Percentiles rank a stretch among this genome's conserved stretches.
phyloP scores from a whole-genome alignment of 2,797 vertebrate genomes.

The Enteromius anoplus region DNA sequence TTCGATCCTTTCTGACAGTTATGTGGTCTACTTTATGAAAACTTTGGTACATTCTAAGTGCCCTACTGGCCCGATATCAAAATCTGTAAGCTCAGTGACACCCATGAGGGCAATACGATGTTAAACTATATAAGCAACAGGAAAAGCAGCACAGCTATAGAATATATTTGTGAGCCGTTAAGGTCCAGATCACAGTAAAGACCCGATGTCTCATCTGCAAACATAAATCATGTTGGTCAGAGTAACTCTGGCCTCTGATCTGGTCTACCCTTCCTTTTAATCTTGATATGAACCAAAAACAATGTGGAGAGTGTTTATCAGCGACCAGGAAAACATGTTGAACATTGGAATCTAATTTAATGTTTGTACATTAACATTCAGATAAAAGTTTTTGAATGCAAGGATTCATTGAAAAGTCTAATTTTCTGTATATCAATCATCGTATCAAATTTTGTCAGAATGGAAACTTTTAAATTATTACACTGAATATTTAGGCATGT shows the following conservation, averaged over 20 bases:
- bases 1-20: constrained; percentile 55
- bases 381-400: neutral
- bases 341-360: neutral
- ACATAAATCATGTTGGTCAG: neutral
- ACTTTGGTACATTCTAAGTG: constrained; percentile 1
- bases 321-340: neutral
- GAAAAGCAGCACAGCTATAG: neutral
- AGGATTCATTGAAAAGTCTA: neutral
- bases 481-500: neutral
- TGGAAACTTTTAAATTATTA: accelerated
- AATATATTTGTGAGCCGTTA: neutral
- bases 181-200: neutral
- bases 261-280: neutral
- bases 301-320: neutral
- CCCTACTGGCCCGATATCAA: neutral
- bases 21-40: constrained; percentile 22
- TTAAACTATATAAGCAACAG: neutral
- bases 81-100: neutral
- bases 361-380: neutral
- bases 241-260: neutral
- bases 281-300: neutral
- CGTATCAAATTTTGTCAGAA: neutral
- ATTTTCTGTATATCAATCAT: neutral
- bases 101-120: neutral
- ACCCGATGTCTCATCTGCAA: neutral